These are phyloP conservation scores for Adelphocoris suturalis DNA, from an alignment of 2,888 invertebrate genomes.

Conservation along the genomic window DNA sequence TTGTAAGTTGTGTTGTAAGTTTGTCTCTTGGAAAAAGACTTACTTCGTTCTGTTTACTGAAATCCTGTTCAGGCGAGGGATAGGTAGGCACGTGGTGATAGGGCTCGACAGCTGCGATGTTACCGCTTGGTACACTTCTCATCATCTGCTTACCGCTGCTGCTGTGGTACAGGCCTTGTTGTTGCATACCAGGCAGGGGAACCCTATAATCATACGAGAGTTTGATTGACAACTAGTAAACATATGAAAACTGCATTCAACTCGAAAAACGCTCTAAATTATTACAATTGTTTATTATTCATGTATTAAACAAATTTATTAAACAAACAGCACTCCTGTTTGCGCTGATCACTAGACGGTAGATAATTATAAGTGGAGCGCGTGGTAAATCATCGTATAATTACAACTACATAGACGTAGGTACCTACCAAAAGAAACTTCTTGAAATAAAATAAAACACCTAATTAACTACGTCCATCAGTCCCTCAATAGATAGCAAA, in stretches of 20 bases:
- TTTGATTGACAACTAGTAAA: neutral
- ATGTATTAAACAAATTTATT: no score
- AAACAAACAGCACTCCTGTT: no score
- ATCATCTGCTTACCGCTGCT: constrained; percentile 77
- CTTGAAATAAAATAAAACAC: no score
- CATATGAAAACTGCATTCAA: neutral
- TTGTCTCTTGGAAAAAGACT: neutral
- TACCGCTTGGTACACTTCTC: constrained; percentile 75
- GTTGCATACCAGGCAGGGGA: constrained; percentile 62
- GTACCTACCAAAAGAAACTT: no score
- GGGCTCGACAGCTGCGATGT: constrained; percentile 92
- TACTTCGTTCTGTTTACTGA: constrained; percentile 68
- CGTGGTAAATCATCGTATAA: no score
- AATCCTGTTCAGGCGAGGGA: constrained; percentile 69
- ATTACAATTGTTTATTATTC: no score
- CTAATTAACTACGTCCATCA: no score
- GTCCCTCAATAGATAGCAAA: no score
- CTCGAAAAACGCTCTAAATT: no score
- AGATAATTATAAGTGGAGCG: no score
- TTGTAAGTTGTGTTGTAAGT: neutral
- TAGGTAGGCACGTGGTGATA: constrained; percentile 88
- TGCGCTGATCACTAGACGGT: no score
- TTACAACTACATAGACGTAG: no score
- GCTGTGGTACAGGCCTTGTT: constrained; percentile 51
- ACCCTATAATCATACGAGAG: constrained; percentile 47